Evolutionary conservation across 1,140 invertebrate genomes (phyloP).

Genomic region (Parapsyche elsis): DNA sequence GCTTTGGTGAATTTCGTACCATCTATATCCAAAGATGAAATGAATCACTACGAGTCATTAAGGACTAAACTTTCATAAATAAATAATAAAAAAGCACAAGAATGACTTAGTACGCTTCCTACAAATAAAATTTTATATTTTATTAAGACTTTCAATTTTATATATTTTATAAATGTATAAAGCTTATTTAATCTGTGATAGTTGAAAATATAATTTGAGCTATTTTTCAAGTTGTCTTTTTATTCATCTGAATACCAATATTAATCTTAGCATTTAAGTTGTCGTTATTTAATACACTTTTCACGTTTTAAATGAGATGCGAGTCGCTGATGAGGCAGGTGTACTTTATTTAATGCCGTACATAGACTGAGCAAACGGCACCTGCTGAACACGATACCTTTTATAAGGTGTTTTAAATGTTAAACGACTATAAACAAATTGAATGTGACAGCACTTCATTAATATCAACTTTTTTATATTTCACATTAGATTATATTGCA

Average conservation of each 20-base stretch:
- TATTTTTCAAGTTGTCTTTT: too few relatives aligned
- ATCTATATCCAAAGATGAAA: conserved; percentile 51
- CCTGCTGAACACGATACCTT: neutral
- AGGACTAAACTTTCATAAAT: conserved; percentile 46
- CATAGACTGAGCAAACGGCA: neutral
- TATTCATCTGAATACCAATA: too few relatives aligned
- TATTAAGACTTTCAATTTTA: too few relatives aligned
- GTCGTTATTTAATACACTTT: too few relatives aligned
- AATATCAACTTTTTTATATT: too few relatives aligned
- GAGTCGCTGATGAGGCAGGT: neutral
- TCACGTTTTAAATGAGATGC: neutral
- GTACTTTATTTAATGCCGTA: conserved; percentile 5
- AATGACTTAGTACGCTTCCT: neutral
- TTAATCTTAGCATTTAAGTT: too few relatives aligned
- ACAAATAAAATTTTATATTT: neutral
- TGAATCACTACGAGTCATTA: conserved; percentile 55
- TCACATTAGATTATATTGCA: too few relatives aligned
- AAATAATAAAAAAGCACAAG: neutral
- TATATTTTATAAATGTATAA: too few relatives aligned
- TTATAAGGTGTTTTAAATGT: neutral
- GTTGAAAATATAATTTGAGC: neutral
- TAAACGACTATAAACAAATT: neutral
- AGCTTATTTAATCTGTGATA: neutral
- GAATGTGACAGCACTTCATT: neutral
- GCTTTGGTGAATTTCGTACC: conserved; percentile 50